Evolutionary conservation across 1,140 invertebrate species (phyloP), one percentile per base, ranked within the genome.

Genomic region (Zophobas morio): DNA sequence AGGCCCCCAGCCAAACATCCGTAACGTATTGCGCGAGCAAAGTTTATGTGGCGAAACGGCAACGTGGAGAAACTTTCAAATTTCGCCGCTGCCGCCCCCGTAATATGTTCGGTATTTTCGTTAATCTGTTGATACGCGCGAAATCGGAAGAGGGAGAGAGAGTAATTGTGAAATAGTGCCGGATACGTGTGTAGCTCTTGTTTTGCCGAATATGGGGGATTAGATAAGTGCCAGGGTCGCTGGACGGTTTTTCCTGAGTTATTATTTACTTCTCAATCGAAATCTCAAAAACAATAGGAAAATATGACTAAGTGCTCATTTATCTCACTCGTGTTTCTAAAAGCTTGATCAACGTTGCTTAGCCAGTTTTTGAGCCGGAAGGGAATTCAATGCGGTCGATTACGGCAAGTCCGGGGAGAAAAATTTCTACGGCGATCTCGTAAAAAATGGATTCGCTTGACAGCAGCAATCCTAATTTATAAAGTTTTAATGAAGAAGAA

Each of bases 91-190:
- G 47, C 47, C 20, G 39, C 70, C 34, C 34, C 32, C 6, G 20
- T 72, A 72, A 51, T 51, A 72, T 72, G 47, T 72, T 72, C 40
- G 37, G 71, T 56, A 32, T 73, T 54, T 73, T 54, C 49, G 71
- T 56, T 73, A 73, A 73, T 73, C 71, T 54, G 36, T 73, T 39
- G 71, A 73, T 73, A 73, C 70, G 51, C 6, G 2, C 4, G 6
- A 60, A 36, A 60, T 60, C 34, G 8, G 37, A 35, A 34, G 32
- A 20, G 32, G 56, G 5, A 32, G 34, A 5, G 20, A 35, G 35
- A 35, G 42, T 70, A 70, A 70, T 70, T 70, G 63, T 70, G 63
- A 70, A 37, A 70, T 70, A 70, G 37, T 39, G 20, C n/a, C 20
- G 6, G 35, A 63, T 35, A 39, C 5, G 37, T 70, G 37, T 70